Evolutionary conservation across 2,797 vertebrate genomes (phyloP).

Genomic region (Sebastes ruberrimus): DNA sequence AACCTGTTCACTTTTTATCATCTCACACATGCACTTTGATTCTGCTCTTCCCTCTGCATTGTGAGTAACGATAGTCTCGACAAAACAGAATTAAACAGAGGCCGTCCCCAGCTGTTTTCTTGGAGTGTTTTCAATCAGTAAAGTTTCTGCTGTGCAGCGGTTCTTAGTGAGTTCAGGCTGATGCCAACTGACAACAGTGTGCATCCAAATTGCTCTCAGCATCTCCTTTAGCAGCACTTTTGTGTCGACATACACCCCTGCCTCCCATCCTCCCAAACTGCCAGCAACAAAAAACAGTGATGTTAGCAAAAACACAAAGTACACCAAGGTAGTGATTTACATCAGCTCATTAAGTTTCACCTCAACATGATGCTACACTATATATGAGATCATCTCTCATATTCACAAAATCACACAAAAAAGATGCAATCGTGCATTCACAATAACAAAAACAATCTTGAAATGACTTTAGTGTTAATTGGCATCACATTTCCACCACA

Average conservation of each 20-base stretch:
- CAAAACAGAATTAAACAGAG: conserved; percentile 27
- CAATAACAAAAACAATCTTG: background rate
- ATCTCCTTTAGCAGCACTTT: conserved; percentile 44
- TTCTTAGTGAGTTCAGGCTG: conserved; percentile 32
- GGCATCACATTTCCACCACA: conserved; percentile 5
- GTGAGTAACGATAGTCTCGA: background rate
- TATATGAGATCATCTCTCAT: background rate
- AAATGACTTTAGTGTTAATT: background rate
- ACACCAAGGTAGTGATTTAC: background rate
- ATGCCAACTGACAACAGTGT: conserved; percentile 43
- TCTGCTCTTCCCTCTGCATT: background rate
- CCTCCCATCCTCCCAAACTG: conserved; percentile 34
- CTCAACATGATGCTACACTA: background rate
- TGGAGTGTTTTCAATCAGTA: conserved; percentile 37
- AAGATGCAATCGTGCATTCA: background rate
- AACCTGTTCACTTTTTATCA: background rate
- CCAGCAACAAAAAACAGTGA: conserved; percentile 10
- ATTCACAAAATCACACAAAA: conserved; percentile 5
- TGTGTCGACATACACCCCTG: conserved; percentile 12
- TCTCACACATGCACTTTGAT: background rate
- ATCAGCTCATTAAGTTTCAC: conserved; percentile 10
- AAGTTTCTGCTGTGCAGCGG: conserved; percentile 28
- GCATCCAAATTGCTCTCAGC: conserved; percentile 48
- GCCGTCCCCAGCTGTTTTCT: conserved; percentile 38
- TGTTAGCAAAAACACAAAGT: conserved; percentile 14